These are phyloP conservation scores for Lepeophtheirus nordmannii DNA, from an alignment of 2,888 invertebrate species.

Conservation along the genomic window DNA sequence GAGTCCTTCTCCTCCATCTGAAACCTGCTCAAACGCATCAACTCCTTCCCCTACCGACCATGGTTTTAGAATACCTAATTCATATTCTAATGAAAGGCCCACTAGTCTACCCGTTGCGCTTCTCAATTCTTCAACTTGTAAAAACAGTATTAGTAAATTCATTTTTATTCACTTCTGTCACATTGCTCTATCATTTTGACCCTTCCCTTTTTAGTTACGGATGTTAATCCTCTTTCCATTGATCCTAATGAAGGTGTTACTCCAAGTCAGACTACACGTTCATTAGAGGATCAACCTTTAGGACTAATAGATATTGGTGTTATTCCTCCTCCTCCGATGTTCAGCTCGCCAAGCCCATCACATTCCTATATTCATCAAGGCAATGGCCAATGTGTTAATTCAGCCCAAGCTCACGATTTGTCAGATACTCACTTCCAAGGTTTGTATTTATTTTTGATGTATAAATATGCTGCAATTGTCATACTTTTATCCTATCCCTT, in stretches of 20 bases:
- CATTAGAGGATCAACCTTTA: constrained; percentile 57
- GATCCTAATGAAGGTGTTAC: constrained; percentile 23
- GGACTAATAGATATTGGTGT: constrained; percentile 82
- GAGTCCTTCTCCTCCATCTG: constrained; percentile 29
- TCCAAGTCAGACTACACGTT: constrained; percentile 10
- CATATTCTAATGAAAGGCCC: constrained; percentile 25
- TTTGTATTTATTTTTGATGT: background rate
- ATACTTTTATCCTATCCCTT: no score
- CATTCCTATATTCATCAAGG: constrained; percentile 25
- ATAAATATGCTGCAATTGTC: no score
- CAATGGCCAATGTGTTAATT: constrained; percentile 8
- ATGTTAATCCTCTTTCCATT: constrained; percentile 21
- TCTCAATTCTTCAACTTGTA: constrained; percentile 17
- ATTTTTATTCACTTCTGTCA: background rate
- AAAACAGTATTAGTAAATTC: constrained; percentile 10
- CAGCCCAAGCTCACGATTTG: background rate
- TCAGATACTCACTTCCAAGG: constrained; percentile 1
- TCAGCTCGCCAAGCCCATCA: constrained; percentile 47
- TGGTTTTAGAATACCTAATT: constrained; percentile 28
- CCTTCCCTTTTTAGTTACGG: background rate
- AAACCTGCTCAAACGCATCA: constrained; percentile 30
- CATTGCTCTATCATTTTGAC: background rate
- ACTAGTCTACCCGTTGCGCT: constrained; percentile 26
- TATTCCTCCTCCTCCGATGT: constrained; percentile 86
- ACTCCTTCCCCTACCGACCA: constrained; percentile 31